These are phyloP conservation scores for Nipponacmea schrenckii DNA, from an alignment of 2,888 invertebrate genomes.

Conservation along the genomic window DNA sequence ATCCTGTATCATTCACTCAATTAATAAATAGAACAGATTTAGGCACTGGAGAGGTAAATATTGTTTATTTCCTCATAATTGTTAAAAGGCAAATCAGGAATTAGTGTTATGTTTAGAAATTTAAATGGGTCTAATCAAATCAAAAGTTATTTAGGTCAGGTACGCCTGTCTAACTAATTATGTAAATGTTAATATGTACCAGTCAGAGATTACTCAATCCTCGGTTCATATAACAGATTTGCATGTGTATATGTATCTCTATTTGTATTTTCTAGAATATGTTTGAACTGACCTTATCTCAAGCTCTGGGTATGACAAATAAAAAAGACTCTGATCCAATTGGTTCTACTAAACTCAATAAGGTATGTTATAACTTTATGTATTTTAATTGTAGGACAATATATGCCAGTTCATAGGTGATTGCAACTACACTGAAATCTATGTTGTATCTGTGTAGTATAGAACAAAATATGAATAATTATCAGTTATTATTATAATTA, in stretches of 20 bases:
- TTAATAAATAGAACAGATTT: constrained; percentile 72
- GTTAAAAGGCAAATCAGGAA: no score
- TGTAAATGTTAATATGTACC: not conserved
- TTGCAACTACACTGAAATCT: not conserved
- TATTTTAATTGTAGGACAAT: not conserved
- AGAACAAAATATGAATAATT: no score
- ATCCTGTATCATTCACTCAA: constrained; percentile 85
- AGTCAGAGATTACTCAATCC: no score
- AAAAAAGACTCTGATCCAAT: constrained; percentile 70
- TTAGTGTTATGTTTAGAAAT: no score
- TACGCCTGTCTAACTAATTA: not conserved
- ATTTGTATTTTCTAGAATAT: constrained; percentile 73
- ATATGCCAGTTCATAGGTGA: not conserved
- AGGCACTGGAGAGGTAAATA: constrained; percentile 74
- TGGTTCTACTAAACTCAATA: constrained; percentile 72
- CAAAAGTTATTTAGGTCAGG: not conserved
- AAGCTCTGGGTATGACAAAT: constrained; percentile 78
- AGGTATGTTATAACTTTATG: constrained; percentile 68
- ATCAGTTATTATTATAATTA: not conserved
- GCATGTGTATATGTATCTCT: not conserved
- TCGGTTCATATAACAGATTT: no score
- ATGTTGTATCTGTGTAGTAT: no score
- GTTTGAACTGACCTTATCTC: constrained; percentile 92
- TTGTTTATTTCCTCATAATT: no score
- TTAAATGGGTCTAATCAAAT: no score